Base-by-base conservation (phyloP, 2,888 invertebrate genomes). In the Penaeus monodon region DNA sequence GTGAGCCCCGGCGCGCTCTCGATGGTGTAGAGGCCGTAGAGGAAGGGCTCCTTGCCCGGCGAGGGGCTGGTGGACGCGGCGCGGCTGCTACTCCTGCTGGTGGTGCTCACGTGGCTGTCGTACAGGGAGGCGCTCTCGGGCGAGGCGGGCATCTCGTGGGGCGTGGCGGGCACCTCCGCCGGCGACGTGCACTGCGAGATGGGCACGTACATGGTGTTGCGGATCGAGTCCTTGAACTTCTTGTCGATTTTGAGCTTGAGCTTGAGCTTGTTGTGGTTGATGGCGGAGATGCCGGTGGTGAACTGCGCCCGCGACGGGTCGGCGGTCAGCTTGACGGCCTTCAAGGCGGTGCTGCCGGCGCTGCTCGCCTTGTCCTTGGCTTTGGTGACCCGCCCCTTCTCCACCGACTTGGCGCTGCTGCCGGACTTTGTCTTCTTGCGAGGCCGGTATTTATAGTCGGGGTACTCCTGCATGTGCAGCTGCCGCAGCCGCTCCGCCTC, bases 161-260 rank as follows among this genome's bases (percentile, higher is more conserved):
- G 90, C 8, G 89, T 89, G 77, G 87, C 85, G 20, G 90, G 89
- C 14, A 89, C 88, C 81, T 87, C 88, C 6, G 86, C 85, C 20
- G 90, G 89, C 10, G 89, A 88, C 49, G 88, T 85, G 77, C 89
- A 89, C 86, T 89, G 89, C 44, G 89, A 83, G 63, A 89, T 88
- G 74, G 89, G 88, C 44, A 89, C 89, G 73, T 88, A 89, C 81
- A 88, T 84, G 22, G 82, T 89, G 68, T 89, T 86, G 29, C 88
- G 88, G 65, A 89, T 83, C 22, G 89, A 86, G 68, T 89, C 93
- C 90, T 92, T 93, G 90, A 93, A 92, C 91, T 93, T 93, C 89
- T 92, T 93, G 91, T 94, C 94, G 88, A 94, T 93, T 73, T 94
- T 94, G 87, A 95, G 92, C 89, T 94, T 93, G 84, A 94, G 93